Base-by-base conservation (phyloP, 2,888 invertebrate species). In the Idaea dimidiata region DNA sequence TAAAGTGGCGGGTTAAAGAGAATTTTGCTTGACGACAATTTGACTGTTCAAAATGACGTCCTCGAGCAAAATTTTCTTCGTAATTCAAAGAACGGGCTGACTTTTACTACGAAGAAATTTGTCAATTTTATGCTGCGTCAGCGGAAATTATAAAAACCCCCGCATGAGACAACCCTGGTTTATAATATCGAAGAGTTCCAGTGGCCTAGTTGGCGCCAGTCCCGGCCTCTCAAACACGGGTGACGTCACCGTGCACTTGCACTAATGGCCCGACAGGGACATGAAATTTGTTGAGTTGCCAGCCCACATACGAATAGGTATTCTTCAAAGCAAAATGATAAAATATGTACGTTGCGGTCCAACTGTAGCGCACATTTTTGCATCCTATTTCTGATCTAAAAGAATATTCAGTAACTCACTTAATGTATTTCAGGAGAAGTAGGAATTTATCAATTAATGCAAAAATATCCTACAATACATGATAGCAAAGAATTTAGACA, bases 201-300 rank as follows among this genome's bases (percentile, higher is more conserved):
- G 80, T 86, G 86, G 82, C 85, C 84, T 82, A 86, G 83, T 87
- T 87, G 87, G 87, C 87, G 76, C 78, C 74, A 61, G 60, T 69
- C 71, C 67, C 73, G 66, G 76, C 74, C 80, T 74, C 81, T 81
- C 77, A 76, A 80, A 78, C 79, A 81, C 80, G 81, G 70, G 66
- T 59, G 83, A 84, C 83, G 82, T 82, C 83, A 83, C 77, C 71
- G 72, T 75, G 72, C 79, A 76, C 80, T 81, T 78, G 79, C 78
- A 77, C 83, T 84, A 84, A 82, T 84, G 83, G 84, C 74, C 74
- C 72, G 74, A 65, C 72, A 71, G 66, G 63, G 67, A 59, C 33
- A 54, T 17, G 24, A 53, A 62, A 61, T 57, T 17, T 56, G 56
- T 14, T 17, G 56, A 17, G 56, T 18, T 56, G 56, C 56, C 56